Evolutionary conservation across 2,113 vertebrate genomes (phyloP).

Genomic region (Todiramphus saurophagus): DNA sequence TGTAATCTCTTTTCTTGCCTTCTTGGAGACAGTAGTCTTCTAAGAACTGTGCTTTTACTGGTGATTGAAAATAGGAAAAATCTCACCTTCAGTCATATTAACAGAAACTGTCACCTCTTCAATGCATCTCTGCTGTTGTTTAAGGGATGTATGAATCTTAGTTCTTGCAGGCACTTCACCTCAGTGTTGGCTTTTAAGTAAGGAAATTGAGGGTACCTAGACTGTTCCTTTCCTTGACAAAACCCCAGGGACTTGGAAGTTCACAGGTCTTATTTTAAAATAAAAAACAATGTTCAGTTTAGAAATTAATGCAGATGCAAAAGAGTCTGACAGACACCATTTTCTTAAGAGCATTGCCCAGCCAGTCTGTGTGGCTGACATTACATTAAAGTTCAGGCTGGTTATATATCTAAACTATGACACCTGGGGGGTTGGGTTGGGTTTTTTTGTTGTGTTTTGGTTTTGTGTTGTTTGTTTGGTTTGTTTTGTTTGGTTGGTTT

Average conservation of each 20-base stretch:
- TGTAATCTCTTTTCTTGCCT: background rate
- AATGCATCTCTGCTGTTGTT: accelerated
- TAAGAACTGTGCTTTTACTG: background rate
- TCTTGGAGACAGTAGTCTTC: background rate
- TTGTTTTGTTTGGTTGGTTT: too few species aligned
- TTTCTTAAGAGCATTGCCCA: background rate
- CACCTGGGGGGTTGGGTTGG: too few species aligned
- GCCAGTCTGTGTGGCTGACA: background rate
- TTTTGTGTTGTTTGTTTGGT: too few species aligned
- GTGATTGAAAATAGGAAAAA: background rate
- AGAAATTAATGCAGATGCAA: background rate
- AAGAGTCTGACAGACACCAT: background rate
- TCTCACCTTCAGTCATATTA: background rate
- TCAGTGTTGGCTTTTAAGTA: background rate
- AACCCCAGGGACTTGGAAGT: background rate
- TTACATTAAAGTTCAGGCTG: background rate
- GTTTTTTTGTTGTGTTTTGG: too few species aligned
- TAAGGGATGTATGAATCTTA: background rate
- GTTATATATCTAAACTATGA: background rate
- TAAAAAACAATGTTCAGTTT: background rate
- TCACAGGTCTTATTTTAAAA: too few species aligned
- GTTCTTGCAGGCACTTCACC: background rate
- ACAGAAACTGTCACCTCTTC: background rate
- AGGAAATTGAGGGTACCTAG: background rate
- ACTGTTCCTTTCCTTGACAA: background rate